Percentiles rank a stretch among this genome's conserved stretches.
phyloP scores from a whole-genome alignment of 2,888 invertebrate genomes.

The Bembecia ichneumoniformis region DNA sequence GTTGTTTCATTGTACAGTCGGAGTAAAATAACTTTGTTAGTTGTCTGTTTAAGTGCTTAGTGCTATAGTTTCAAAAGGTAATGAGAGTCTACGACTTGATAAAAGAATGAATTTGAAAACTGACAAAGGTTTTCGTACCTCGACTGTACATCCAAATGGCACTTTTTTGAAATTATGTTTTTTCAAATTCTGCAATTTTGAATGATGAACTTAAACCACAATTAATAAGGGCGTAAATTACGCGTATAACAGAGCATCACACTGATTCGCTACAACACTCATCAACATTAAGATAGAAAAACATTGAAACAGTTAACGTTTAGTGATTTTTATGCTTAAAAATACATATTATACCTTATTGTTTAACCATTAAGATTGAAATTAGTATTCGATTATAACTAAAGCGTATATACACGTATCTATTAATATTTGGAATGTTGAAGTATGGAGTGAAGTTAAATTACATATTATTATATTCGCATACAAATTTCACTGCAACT shows the following conservation, averaged over 20 bases:
- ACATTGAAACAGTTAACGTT: slow-evolving; percentile 10
- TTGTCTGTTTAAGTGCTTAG: no score
- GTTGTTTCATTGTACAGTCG: no score
- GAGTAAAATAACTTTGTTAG: no score
- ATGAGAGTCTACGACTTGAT: no score
- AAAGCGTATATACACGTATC: slow-evolving; percentile 52
- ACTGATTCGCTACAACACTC: slow-evolving; percentile 18
- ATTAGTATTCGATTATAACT: slow-evolving; percentile 14
- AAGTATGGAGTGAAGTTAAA: slow-evolving; percentile 36
- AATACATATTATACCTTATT: not conserved
- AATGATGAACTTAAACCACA: no score
- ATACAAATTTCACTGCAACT: not conserved
- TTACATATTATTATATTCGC: slow-evolving; percentile 4
- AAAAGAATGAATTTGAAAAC: no score
- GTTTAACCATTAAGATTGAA: not conserved
- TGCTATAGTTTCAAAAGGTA: no score
- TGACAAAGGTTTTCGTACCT: no score
- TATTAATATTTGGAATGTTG: slow-evolving; percentile 42
- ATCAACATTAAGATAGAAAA: slow-evolving; percentile 22
- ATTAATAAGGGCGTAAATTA: no score
- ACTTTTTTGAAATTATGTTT: no score
- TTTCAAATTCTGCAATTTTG: no score
- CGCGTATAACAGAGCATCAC: not conserved
- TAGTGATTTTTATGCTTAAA: not conserved
- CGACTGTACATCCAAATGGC: no score